Conservation (phyloP, 1,140 invertebrate species). For the Pseudobourletiella spinata region DNA sequence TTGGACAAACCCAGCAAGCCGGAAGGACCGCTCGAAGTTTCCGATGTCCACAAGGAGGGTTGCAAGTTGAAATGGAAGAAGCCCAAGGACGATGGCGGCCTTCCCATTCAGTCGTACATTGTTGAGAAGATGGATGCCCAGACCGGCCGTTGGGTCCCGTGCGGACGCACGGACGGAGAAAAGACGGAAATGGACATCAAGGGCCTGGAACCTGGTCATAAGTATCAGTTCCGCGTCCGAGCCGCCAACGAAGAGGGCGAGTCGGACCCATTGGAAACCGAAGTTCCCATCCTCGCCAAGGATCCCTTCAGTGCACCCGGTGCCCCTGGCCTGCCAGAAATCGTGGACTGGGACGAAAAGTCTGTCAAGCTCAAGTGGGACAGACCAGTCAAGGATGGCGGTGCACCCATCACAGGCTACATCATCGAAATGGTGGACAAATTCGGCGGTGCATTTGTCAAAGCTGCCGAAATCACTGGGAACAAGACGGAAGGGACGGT, state of each 20-base stretch:
- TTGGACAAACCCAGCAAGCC: conserved; percentile 89
- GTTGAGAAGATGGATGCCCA: conserved; percentile 86
- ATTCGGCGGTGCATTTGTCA: conserved; percentile 75
- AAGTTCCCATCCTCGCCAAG: conserved; percentile 77
- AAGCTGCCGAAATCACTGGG: conserved; percentile 71
- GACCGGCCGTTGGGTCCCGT: conserved; percentile 79
- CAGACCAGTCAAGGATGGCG: conserved; percentile 80
- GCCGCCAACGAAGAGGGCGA: conserved; percentile 98
- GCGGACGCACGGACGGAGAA: conserved; percentile 72
- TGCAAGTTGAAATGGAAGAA: conserved; percentile 93
- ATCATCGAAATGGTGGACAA: conserved; percentile 94
- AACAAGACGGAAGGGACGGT: conserved; percentile 68
- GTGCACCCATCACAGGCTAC: conserved; percentile 63
- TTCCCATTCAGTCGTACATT: conserved; percentile 79
- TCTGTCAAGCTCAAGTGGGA: conserved; percentile 89
- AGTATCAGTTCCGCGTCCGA: conserved; percentile 90
- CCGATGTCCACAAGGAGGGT: conserved; percentile 86
- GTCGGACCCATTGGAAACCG: conserved; percentile 88
- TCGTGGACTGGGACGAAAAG: conserved; percentile 88
- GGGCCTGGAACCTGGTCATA: conserved; percentile 80
- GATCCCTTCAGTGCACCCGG: conserved; percentile 92
- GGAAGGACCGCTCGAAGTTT: conserved; percentile 85
- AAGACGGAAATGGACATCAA: conserved; percentile 77
- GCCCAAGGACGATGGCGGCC: conserved; percentile 70
- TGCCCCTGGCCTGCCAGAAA: conserved; percentile 79